Conservation (phyloP, 2,888 invertebrate genomes). For the Gymnocheta viridis region DNA sequence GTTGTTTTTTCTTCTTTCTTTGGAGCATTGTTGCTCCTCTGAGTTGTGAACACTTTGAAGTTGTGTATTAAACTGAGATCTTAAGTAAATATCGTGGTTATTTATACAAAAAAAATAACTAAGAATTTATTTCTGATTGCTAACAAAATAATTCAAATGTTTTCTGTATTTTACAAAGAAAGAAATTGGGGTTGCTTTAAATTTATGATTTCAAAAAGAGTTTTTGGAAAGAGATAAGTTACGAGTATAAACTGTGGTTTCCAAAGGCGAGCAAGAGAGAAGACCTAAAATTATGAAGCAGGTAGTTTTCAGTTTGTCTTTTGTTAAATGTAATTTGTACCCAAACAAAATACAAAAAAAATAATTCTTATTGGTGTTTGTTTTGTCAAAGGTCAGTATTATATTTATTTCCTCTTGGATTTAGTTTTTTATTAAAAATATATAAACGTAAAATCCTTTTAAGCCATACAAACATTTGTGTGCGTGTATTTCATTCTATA, state of each 20-base stretch:
- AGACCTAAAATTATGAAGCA: slow-evolving; percentile 2
- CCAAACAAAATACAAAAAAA: no score
- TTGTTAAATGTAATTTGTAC: not conserved
- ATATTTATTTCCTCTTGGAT: not conserved
- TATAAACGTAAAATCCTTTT: not conserved
- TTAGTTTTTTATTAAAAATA: not conserved
- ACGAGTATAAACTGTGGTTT: not conserved
- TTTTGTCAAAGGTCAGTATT: slow-evolving; percentile 64
- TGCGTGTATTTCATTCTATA: not conserved
- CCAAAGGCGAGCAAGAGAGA: slow-evolving; percentile 11
- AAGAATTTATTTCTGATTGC: slow-evolving; percentile 22
- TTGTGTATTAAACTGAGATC: slow-evolving; percentile 58
- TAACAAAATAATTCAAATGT: slow-evolving; percentile 43
- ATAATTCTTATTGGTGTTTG: slow-evolving; percentile 40
- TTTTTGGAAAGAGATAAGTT: not conserved
- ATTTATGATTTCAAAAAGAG: not conserved
- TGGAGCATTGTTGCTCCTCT: not conserved
- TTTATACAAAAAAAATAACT: slow-evolving; percentile 52
- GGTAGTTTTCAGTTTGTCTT: slow-evolving; percentile 52
- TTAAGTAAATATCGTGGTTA: slow-evolving; percentile 25
- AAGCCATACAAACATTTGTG: not conserved
- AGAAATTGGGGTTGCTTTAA: slow-evolving; percentile 56
- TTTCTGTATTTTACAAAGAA: slow-evolving; percentile 11
- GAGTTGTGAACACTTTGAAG: slow-evolving; percentile 61
- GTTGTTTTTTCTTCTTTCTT: no score